A percentile compares a stretch with the other conserved stretches of the same genome.
Evolutionary conservation across 2,888 invertebrate species (phyloP).

Genomic region (Caradrina kadenii): DNA sequence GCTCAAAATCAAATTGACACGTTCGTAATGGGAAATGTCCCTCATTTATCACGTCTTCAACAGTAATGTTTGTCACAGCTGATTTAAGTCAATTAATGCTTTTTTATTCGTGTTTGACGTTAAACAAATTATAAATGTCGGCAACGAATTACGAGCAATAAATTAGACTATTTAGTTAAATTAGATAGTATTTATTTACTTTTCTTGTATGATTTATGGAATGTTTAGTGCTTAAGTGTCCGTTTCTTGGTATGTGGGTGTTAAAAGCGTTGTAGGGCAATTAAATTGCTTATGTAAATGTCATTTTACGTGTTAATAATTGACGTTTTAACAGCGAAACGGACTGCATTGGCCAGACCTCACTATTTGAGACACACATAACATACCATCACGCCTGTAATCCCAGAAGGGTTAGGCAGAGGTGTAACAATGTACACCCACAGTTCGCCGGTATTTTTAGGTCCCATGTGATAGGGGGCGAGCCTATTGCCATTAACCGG

Average conservation of each 20-base stretch:
- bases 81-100: constrained; percentile 71
- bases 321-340: too few species aligned
- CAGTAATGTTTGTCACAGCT: constrained; percentile 67
- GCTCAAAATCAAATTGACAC: constrained; percentile 22
- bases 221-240: constrained; percentile 53
- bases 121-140: constrained; percentile 59
- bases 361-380: too few species aligned
- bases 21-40: constrained; percentile 48
- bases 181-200: constrained; percentile 59
- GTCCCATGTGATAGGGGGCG: too few species aligned
- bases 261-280: constrained; percentile 20
- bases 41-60: constrained; percentile 61
- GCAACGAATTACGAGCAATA: constrained; percentile 55
- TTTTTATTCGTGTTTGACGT: constrained; percentile 59
- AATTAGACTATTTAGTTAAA: constrained; percentile 63
- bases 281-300: not conserved
- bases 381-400: too few species aligned
- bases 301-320: not conserved
- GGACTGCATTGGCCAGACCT: too few species aligned
- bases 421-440: too few species aligned
- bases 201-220: constrained; percentile 56
- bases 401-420: too few species aligned
- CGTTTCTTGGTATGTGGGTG: constrained; percentile 31
- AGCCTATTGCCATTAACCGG: too few species aligned
- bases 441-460: too few species aligned